Conservation (phyloP, 2,113 vertebrate genomes). For the Elanus axillaris region DNA sequence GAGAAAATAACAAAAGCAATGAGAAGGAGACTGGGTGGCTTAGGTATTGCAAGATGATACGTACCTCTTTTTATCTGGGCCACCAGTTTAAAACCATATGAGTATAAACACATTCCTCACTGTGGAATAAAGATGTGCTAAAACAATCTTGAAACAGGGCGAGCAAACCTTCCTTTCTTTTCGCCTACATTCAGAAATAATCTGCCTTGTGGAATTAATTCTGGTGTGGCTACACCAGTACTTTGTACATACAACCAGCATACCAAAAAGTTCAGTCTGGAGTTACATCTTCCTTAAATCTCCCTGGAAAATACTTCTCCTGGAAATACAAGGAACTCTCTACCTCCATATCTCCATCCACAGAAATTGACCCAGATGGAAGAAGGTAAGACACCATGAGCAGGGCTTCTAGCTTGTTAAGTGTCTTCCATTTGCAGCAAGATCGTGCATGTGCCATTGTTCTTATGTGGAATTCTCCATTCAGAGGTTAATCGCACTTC, state of each 20-base stretch:
- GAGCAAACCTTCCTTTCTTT: not conserved
- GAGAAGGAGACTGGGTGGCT: not conserved
- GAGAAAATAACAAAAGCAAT: not conserved
- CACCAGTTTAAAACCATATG: not conserved
- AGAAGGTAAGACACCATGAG: not conserved
- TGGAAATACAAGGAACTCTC: not conserved
- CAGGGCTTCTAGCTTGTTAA: not conserved
- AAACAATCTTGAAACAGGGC: not conserved
- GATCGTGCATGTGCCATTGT: not conserved
- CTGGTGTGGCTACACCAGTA: rapidly evolving
- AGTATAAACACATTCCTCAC: not conserved
- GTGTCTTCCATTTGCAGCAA: not conserved
- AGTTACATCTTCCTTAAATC: not conserved
- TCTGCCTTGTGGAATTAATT: not conserved
- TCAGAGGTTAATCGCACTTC: rapidly evolving
- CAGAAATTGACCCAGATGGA: not conserved
- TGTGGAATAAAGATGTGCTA: not conserved
- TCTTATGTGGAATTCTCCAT: not conserved
- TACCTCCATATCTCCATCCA: not conserved
- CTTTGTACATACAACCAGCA: not conserved
- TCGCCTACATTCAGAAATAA: not conserved
- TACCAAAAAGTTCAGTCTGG: not conserved
- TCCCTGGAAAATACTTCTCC: not conserved
- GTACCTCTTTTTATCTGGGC: not conserved
- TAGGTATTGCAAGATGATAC: not conserved